Base-by-base conservation (phyloP, 2,797 vertebrate species). In the Sorex maritimensis region DNA sequence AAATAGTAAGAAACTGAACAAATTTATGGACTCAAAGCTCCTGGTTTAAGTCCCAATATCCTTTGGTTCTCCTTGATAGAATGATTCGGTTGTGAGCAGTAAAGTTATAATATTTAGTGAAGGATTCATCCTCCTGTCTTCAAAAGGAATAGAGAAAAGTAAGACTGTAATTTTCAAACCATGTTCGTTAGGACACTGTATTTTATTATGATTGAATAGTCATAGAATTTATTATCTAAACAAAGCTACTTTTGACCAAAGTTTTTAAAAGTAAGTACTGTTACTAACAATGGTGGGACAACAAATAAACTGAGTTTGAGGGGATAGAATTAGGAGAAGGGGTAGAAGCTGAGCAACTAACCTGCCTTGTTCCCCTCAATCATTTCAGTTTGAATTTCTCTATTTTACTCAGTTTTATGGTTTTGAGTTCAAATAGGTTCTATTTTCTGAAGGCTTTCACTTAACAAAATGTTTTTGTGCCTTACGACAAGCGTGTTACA, bases 81-180 rank as follows among this genome's bases (percentile, higher is more conserved):
- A 86, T 26, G 6, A 5, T 89, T 13, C 17, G 75, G 13, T 74
- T 74, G 61, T 30, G 15, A 79, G 15, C 9, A 72, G 15, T 78
- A 75, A 63, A 93, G 52, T 81, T 67, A 6, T 67, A 83, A 61
- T 84, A 87, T 44, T 88, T 74, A 82, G 69, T 38, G 52, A 74
- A 88, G 6, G 6, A 69, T 38, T 81, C 1, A 14, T 91, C 55
- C 28, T 73, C 34, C 44, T 87, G 81, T 71, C 81, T 92, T 41
- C 26, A 71, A 78, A 58, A 86, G 26, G 21, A 14, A 81, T 21
- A 79, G 65, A 78, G 93, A 86, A 81, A 79, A 61, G 17, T 34
- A 19, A 30, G 46, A 58, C 17, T 49, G 5, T 81, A 81, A 79
- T 87, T 88, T 93, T 30, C 17, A 78, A 52, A 93, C 28, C 19